These are phyloP conservation scores for Melieria picta DNA, from an alignment of 2,888 invertebrate genomes.

Conservation along the genomic window DNA sequence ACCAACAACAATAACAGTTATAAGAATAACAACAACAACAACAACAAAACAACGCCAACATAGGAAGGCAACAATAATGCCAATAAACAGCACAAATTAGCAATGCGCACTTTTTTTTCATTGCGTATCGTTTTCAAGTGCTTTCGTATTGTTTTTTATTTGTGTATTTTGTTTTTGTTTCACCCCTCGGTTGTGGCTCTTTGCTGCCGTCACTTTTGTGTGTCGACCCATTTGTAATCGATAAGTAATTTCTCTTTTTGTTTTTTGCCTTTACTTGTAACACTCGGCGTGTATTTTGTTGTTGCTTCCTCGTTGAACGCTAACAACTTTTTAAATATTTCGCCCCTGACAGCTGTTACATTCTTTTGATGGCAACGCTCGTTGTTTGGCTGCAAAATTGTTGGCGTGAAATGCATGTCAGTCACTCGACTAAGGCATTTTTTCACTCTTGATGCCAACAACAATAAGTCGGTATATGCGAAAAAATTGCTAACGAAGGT, in stretches of 20 bases:
- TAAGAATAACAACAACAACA: no score
- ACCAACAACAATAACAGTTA: no score
- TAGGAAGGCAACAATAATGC: background rate
- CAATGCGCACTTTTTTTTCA: background rate
- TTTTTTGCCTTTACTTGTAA: background rate
- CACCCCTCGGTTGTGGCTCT: background rate
- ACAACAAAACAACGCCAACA: background rate
- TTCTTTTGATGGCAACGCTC: no score
- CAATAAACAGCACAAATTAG: background rate
- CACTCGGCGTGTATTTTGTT: background rate
- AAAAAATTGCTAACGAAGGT: no score
- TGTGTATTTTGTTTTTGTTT: background rate
- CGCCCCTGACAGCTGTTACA: no score
- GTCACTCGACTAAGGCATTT: no score
- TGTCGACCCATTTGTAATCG: constrained; percentile 14
- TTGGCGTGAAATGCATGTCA: no score
- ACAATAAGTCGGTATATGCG: no score
- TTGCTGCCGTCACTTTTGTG: background rate
- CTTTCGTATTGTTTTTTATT: background rate
- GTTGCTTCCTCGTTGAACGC: no score
- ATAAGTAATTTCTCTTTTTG: constrained; percentile 26
- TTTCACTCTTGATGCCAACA: no score
- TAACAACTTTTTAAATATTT: no score
- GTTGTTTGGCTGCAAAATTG: no score
- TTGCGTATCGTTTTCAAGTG: background rate